Evolutionary conservation across 2,797 vertebrate genomes (phyloP).

Genomic region (Ceyx erithaca): DNA sequence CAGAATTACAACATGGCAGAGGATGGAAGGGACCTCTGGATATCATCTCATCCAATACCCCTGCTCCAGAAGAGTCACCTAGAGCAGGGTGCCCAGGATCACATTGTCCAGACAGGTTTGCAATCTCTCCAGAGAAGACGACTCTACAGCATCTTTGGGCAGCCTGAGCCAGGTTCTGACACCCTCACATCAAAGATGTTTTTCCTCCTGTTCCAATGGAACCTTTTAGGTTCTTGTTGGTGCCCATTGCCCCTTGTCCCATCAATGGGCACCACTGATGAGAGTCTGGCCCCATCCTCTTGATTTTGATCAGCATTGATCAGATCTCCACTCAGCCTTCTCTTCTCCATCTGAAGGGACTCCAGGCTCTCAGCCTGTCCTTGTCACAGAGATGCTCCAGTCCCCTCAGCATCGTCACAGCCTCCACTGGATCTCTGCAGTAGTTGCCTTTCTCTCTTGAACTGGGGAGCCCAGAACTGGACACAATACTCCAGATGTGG

Average conservation of each 20-base stretch:
- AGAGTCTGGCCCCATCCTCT: background rate
- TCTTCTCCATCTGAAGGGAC: too few species aligned
- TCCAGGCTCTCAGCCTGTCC: background rate
- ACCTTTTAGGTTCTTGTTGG: too few species aligned
- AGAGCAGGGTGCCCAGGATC: background rate
- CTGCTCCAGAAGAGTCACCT: background rate
- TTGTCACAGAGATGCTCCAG: background rate
- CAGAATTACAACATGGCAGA: background rate
- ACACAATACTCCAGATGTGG: background rate
- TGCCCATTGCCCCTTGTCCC: too few species aligned
- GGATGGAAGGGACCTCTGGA: background rate
- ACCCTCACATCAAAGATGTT: too few species aligned
- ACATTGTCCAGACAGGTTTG: background rate
- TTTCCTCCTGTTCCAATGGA: too few species aligned
- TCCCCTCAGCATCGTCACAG: background rate
- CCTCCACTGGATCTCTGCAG: background rate
- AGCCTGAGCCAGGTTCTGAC: too few species aligned
- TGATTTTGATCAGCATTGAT: too few species aligned
- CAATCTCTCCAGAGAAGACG: background rate
- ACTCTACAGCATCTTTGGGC: too few species aligned
- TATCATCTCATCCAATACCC: background rate
- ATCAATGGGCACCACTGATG: too few species aligned
- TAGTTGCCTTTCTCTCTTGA: background rate
- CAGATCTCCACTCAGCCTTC: too few species aligned
- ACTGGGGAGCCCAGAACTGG: background rate